Percentiles rank a stretch among this genome's conserved stretches.
Conservation (phyloP, 2,888 invertebrate species). For the Actias luna region DNA sequence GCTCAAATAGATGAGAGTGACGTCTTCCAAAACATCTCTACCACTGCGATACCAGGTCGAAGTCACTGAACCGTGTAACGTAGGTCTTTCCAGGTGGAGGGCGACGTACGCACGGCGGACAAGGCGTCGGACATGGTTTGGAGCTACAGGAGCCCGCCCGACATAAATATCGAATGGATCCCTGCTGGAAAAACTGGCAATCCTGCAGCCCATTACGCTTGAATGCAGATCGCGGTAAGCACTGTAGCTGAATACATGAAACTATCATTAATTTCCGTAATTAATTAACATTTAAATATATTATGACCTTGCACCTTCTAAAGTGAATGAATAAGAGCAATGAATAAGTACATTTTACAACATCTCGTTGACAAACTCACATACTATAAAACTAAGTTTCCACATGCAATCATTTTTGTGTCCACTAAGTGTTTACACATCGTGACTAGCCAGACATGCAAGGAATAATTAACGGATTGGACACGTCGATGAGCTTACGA, state of each 20-base stretch:
- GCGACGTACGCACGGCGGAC: constrained; percentile 74
- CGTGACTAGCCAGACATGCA: neutral
- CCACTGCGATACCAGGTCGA: constrained; percentile 74
- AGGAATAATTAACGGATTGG: neutral
- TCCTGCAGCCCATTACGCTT: constrained; percentile 79
- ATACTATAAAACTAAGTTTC: neutral
- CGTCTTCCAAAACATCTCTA: constrained; percentile 41
- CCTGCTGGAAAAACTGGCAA: constrained; percentile 77
- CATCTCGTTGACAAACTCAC: neutral
- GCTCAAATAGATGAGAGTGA: constrained; percentile 39
- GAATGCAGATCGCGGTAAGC: constrained; percentile 77
- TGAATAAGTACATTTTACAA: neutral
- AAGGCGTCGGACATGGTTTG: constrained; percentile 64
- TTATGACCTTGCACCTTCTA: neutral
- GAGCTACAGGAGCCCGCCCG: constrained; percentile 55
- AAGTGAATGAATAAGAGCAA: neutral
- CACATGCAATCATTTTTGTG: neutral
- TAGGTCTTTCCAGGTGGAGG: constrained; percentile 75
- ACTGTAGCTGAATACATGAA: constrained; percentile 58
- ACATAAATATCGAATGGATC: constrained; percentile 76
- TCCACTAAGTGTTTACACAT: constrained; percentile 12
- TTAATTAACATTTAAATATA: neutral
- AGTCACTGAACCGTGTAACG: constrained; percentile 76
- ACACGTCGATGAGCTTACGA: neutral
- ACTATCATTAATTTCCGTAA: constrained; percentile 23